phyloP scores from a whole-genome alignment of 2,113 vertebrate species.

The Aythya baeri region DNA sequence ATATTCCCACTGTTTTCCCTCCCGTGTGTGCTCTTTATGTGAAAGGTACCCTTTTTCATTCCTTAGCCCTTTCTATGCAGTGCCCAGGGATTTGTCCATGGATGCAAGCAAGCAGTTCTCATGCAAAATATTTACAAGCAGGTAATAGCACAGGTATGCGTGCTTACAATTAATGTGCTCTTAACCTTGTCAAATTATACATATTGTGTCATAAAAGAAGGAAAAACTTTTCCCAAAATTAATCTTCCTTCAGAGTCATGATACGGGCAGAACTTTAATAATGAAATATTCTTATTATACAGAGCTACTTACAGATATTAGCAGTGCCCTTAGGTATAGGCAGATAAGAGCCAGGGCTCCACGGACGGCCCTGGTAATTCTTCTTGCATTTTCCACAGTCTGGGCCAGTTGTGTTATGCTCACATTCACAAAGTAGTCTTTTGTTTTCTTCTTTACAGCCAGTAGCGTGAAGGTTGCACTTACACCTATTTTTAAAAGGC shows the following conservation, averaged over 20 bases:
- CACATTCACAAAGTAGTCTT: constrained; percentile 94
- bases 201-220: neutral
- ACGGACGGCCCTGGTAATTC: constrained; percentile 93
- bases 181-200: neutral
- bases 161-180: neutral
- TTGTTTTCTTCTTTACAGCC: constrained; percentile 95
- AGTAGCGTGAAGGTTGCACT: constrained; percentile 98
- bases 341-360: constrained; percentile 97
- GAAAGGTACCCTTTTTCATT: neutral
- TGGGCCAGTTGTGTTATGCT: constrained; percentile 98
- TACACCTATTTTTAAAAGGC: constrained; percentile 85
- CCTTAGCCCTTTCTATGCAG: neutral
- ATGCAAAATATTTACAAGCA: neutral
- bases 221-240: neutral
- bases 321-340: constrained; percentile 98
- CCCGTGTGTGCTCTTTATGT: neutral
- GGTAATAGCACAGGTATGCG: neutral
- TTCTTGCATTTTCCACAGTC: constrained; percentile 98
- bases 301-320: constrained; percentile 95
- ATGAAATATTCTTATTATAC: neutral
- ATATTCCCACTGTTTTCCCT: neutral
- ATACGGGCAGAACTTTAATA: neutral
- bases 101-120: neutral
- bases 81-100: neutral
- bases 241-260: neutral